phyloP scores from a whole-genome alignment of 1,140 invertebrate genomes.

The Sinella curviseta region DNA sequence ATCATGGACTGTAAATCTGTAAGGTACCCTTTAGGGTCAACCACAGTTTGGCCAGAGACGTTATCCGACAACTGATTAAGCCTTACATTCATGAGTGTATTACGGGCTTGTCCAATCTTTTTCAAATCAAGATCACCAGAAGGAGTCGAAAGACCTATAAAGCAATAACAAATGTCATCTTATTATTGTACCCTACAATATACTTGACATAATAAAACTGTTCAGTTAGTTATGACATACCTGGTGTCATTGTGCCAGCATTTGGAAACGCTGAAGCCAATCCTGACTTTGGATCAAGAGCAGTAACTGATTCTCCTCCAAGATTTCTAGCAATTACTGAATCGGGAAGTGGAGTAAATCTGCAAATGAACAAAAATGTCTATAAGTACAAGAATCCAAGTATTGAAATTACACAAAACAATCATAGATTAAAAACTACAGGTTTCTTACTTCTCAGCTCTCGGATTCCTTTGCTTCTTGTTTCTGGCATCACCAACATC shows the following conservation, averaged over 20 bases:
- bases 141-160: slow-evolving; percentile 67
- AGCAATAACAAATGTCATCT: background rate
- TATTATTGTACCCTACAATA: slow-evolving; percentile 3
- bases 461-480: slow-evolving; percentile 90
- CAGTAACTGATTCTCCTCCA: slow-evolving; percentile 75
- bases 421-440: background rate
- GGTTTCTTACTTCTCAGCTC: slow-evolving; percentile 75
- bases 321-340: slow-evolving; percentile 89
- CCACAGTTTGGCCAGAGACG: slow-evolving; percentile 97
- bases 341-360: slow-evolving; percentile 94
- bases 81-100: slow-evolving; percentile 99
- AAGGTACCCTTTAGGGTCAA: slow-evolving; percentile 98
- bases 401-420: background rate
- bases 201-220: background rate
- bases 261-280: slow-evolving; percentile 77
- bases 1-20: slow-evolving; percentile 99
- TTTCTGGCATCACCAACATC: slow-evolving; percentile 99
- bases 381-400: background rate
- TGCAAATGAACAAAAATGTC: slow-evolving; percentile 49
- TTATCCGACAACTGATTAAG: slow-evolving; percentile 98
- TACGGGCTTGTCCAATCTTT: slow-evolving; percentile 98
- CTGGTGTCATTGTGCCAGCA: slow-evolving; percentile 70
- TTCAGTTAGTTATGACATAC: slow-evolving; percentile 40
- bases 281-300: slow-evolving; percentile 82
- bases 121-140: slow-evolving; percentile 92